Evolutionary conservation across 2,797 vertebrate species (phyloP).

Genomic region (Manis javanica): DNA sequence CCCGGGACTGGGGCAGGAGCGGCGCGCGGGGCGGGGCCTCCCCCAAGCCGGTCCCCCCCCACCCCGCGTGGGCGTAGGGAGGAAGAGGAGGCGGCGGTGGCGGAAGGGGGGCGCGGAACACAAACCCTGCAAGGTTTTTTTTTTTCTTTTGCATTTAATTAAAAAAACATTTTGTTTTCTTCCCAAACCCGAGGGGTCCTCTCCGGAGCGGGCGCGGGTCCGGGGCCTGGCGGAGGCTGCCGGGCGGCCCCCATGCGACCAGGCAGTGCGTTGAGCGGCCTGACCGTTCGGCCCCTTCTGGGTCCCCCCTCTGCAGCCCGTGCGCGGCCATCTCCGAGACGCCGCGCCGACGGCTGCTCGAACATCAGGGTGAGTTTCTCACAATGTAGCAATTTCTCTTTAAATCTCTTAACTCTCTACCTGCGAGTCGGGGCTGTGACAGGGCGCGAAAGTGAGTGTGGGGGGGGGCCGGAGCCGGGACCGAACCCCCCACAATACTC

Average conservation of each 20-base stretch:
- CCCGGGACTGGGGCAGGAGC: not conserved
- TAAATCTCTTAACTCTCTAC: constrained; percentile 92
- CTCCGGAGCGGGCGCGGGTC: constrained; percentile 67
- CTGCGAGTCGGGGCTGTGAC: constrained; percentile 87
- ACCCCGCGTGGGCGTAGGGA: constrained; percentile 72
- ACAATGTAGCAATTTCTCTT: constrained; percentile 96
- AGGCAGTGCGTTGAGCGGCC: constrained; percentile 84
- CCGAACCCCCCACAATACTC: constrained; percentile 79
- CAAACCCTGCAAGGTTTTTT: constrained; percentile 72
- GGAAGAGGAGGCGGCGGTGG: constrained; percentile 59
- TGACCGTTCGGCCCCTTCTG: constrained; percentile 85
- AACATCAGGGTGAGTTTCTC: constrained; percentile 99
- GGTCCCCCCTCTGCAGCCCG: constrained; percentile 97
- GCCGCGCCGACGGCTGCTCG: constrained; percentile 98
- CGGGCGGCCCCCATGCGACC: constrained; percentile 76
- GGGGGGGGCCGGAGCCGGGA: constrained; percentile 78
- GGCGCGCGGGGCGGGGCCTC: constrained; percentile 28
- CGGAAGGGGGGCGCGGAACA: constrained; percentile 64
- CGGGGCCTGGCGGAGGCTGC: constrained; percentile 65
- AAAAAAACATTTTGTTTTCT: constrained; percentile 55
- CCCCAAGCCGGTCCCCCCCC: constrained; percentile 53
- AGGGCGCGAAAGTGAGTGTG: constrained; percentile 82
- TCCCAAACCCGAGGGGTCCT: constrained; percentile 70
- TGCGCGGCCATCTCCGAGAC: constrained; percentile 98
- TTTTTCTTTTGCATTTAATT: constrained; percentile 72